Conservation (phyloP, 2,888 invertebrate genomes). For the Deroplatys truncata region DNA sequence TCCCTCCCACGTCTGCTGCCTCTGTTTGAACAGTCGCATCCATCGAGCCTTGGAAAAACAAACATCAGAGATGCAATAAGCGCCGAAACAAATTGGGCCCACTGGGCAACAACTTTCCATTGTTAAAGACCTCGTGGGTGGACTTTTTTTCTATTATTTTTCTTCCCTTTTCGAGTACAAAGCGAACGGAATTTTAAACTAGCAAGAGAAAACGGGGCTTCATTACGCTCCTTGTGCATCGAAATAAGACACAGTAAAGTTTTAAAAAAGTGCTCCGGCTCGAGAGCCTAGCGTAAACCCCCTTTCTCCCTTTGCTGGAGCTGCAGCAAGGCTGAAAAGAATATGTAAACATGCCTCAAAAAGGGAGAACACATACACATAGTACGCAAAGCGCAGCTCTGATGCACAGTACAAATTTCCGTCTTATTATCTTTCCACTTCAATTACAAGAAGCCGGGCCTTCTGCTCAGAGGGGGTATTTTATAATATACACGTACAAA, state of each 20-base stretch:
- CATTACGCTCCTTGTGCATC: not conserved
- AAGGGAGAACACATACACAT: not conserved
- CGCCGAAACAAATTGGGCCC: slow-evolving; percentile 8
- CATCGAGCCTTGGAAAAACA: slow-evolving; percentile 4
- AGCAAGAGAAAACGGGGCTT: not conserved
- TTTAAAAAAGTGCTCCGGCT: not conserved
- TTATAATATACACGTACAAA: not conserved
- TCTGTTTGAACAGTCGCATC: slow-evolving; percentile 7
- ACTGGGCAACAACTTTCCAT: not conserved
- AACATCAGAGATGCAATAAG: slow-evolving; percentile 8
- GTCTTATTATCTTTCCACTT: not conserved
- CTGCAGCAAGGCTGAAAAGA: not conserved
- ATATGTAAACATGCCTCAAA: not conserved
- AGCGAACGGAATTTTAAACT: not conserved
- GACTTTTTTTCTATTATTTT: not conserved
- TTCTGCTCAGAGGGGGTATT: not conserved
- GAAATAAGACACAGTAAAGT: not conserved
- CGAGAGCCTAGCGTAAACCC: not conserved
- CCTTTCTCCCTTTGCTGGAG: not conserved
- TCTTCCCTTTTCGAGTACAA: not conserved
- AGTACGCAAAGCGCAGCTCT: not conserved
- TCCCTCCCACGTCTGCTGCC: not conserved
- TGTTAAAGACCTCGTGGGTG: not conserved
- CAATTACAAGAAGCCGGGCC: not conserved
- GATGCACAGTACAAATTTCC: not conserved